These are phyloP conservation scores for Lophochroa leadbeateri DNA, from an alignment of 2,113 vertebrate genomes.

Conservation along the genomic window DNA sequence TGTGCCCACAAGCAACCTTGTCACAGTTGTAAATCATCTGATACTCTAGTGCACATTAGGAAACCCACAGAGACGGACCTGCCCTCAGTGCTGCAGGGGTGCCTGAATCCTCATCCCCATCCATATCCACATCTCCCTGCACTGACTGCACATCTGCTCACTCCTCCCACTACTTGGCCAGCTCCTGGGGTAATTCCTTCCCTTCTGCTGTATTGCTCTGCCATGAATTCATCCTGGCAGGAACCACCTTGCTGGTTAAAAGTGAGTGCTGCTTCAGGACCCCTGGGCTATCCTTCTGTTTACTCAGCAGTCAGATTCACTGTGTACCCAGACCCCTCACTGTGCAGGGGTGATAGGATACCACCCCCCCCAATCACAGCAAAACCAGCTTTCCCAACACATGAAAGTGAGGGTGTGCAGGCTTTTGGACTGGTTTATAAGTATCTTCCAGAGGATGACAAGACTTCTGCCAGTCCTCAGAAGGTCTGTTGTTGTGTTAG, in stretches of 20 bases:
- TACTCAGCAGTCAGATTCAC: no score
- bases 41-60: not conserved
- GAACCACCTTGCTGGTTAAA: not conserved
- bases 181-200: not conserved
- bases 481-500: no score
- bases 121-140: not conserved
- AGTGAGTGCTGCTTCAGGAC: not conserved
- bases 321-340: no score
- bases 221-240: not conserved
- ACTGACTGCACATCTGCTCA: not conserved
- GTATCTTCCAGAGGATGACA: no score
- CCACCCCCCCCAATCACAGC: no score
- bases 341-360: no score
- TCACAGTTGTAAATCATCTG: not conserved
- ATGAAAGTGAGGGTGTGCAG: no score
- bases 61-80: not conserved
- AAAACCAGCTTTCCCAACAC: no score
- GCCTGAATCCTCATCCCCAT: not conserved
- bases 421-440: no score
- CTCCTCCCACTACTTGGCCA: rapidly evolving
- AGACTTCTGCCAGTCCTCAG: no score
- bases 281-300: no score
- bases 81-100: rapidly evolving
- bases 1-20: not conserved
- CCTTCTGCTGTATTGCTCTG: not conserved